Percentiles rank a stretch among this genome's conserved stretches.
Conservation (phyloP, 30 jellyfish, hydroid and myxozoan species). For the Cassiopea xamachana region DNA sequence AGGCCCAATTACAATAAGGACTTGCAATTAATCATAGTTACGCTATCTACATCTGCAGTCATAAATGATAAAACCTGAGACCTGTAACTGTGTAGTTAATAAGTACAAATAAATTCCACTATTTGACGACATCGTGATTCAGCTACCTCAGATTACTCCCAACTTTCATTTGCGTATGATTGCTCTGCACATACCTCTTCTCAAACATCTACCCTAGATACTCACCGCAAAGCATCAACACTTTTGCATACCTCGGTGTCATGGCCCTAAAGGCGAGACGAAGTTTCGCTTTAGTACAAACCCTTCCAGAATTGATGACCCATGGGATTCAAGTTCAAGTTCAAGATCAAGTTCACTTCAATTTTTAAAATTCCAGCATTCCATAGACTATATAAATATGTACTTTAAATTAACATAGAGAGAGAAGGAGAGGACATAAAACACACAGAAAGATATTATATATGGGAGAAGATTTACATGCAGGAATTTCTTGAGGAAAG, state of each 20-base stretch:
- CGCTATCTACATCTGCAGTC: constrained; percentile 47
- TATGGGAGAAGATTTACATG: too few relatives aligned
- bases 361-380: too few relatives aligned
- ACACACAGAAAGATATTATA: too few relatives aligned
- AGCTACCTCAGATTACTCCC: constrained; percentile 40
- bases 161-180: constrained; percentile 49
- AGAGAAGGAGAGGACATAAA: too few relatives aligned
- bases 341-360: too few relatives aligned
- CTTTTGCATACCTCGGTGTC: neutral
- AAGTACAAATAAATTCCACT: neutral
- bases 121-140: constrained; percentile 53
- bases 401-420: too few relatives aligned
- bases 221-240: constrained; percentile 55
- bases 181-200: constrained; percentile 15
- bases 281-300: too few relatives aligned
- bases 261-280: constrained; percentile 5
- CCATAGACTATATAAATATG: too few relatives aligned
- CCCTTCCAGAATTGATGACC: too few relatives aligned
- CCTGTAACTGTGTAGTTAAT: neutral
- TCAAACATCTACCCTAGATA: constrained; percentile 61
- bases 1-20: constrained; percentile 58
- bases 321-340: too few relatives aligned
- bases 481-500: too few relatives aligned
- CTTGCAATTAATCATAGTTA: constrained; percentile 59
- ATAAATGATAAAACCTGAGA: constrained; percentile 3